Base-by-base conservation (phyloP, 2,888 invertebrate species). In the Taenaris catops region DNA sequence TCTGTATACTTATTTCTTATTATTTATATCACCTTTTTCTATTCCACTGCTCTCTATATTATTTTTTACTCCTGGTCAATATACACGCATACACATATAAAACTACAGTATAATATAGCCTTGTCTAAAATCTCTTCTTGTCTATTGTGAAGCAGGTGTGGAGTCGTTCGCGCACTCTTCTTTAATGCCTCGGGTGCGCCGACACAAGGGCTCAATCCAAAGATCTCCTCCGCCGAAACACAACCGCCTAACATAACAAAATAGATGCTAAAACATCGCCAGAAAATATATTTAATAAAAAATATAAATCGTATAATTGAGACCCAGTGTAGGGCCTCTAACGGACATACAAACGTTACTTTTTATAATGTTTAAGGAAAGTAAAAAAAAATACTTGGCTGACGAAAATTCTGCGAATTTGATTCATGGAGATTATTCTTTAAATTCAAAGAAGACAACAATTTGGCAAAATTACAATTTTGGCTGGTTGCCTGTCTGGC, bases 401-500 rank as follows among this genome's bases (percentile, higher is more conserved):
- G n/a, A n/a, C n/a, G n/a, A n/a, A n/a, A n/a, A n/a, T n/a, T n/a
- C n/a, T n/a, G n/a, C n/a, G n/a, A 17, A 17, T 6, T 6, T 17
- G 5, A 6, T 6, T 6, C 16, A 6, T 17, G 16, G 16, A 17
- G 6, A 17, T 6, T 1, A 17, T 17, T 6, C 16, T 6, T 17
- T 17, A 1, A 17, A 17, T 6, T 17, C 16, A 6, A 17, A 17
- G 16, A 6, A 17, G 5, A 6, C 6, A 17, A 17, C 6, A 17
- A 14, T 31, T 35, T 26, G 21, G 25, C 25, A 25, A 6, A 34
- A 8, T 11, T 4, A 6, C 4, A 6, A 29, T 9, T 5, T 39
- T 39, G 39, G 35, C 35, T 10, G 7, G 9, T 5, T 17, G 35
- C 29, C 35, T 16, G 16, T 20, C 25, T 18, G 25, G 4, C 4